A percentile compares a stretch with the other conserved stretches of the same genome.
Conservation (phyloP, 30 jellyfish, hydroid and myxozoan genomes). For the Mastigias papua region DNA sequence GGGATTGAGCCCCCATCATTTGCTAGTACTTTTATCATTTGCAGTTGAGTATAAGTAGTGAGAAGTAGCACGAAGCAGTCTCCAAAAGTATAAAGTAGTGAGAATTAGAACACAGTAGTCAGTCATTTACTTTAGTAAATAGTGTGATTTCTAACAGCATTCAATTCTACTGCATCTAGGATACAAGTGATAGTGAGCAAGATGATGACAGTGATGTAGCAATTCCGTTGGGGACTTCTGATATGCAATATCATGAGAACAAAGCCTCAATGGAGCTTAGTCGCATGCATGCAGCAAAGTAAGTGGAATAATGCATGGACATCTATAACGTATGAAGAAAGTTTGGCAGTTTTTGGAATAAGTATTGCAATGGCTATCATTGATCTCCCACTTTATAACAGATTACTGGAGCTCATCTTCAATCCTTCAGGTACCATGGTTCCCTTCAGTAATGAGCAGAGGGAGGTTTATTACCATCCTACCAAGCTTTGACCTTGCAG, state of each 20-base stretch:
- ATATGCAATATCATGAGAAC: not conserved
- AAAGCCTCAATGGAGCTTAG: not conserved
- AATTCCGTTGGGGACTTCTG: not conserved
- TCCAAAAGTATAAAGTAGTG: not conserved
- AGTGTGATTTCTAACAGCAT: not conserved
- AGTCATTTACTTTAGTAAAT: not conserved
- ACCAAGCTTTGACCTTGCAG: too few relatives aligned
- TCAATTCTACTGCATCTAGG: not conserved
- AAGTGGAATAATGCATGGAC: not conserved
- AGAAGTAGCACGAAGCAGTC: not conserved
- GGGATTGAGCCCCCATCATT: too few relatives aligned
- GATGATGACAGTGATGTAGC: not conserved
- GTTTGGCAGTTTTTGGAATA: not conserved
- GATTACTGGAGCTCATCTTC: too few relatives aligned
- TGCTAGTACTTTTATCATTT: too few relatives aligned
- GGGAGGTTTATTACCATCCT: too few relatives aligned
- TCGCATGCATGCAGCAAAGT: not conserved
- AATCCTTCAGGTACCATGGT: too few relatives aligned
- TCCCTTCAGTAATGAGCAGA: too few relatives aligned
- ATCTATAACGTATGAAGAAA: not conserved
- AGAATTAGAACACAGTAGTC: not conserved
- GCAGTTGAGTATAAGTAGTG: too few relatives aligned
- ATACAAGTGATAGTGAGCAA: not conserved
- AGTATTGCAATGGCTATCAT: too few relatives aligned
- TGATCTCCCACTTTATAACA: too few relatives aligned